Evolutionary conservation across 2,113 vertebrate species (phyloP).

Genomic region (Coptodon bakossiorum): DNA sequence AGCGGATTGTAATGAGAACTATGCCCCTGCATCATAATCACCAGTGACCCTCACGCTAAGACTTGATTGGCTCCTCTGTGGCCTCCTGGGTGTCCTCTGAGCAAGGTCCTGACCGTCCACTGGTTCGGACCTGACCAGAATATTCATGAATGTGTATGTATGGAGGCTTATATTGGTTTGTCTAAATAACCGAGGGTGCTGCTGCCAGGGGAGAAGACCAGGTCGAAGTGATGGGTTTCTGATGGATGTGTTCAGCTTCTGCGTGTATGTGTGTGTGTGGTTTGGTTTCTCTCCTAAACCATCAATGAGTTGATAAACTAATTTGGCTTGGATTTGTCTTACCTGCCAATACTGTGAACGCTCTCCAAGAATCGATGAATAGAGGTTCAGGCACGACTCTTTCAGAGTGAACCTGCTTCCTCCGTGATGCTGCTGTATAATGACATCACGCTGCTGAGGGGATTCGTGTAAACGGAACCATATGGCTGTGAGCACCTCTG

Average conservation of each 20-base stretch:
- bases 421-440: neutral
- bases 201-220: neutral
- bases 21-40: conserved; percentile 58
- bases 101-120: conserved; percentile 49
- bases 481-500: neutral
- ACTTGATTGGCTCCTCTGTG: conserved; percentile 48
- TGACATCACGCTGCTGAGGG: neutral
- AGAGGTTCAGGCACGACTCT: neutral
- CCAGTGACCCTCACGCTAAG: conserved; percentile 34
- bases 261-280: neutral
- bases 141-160: conserved; percentile 50
- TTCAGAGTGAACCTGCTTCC: neutral
- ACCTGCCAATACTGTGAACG: neutral
- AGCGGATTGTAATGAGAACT: conserved; percentile 47
- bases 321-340: neutral
- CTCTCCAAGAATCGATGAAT: neutral
- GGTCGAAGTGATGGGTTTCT: neutral
- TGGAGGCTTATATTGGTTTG: conserved; percentile 28
- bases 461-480: conserved; percentile 19
- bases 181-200: conserved; percentile 17
- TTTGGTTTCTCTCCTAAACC: neutral
- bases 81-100: conserved; percentile 48
- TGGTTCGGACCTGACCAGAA: conserved; percentile 45
- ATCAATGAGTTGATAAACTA: neutral
- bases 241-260: neutral